Conservation (phyloP, 1,140 invertebrate genomes). For the Oryzaephilus surinamensis region DNA sequence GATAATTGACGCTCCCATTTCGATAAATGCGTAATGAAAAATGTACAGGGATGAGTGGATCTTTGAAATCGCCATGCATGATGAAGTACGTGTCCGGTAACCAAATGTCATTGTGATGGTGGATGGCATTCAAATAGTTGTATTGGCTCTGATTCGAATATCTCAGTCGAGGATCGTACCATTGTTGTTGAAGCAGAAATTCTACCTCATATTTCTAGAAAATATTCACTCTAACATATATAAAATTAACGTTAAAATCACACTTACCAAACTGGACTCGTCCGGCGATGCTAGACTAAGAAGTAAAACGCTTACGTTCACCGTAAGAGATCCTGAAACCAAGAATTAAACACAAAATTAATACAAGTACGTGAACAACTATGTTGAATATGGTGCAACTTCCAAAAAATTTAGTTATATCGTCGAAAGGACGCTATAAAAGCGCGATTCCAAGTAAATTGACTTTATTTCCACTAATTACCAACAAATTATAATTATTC, state of each 20-base stretch:
- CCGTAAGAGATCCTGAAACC: conserved; percentile 73
- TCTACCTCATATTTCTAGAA: conserved; percentile 90
- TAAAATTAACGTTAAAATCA: background rate
- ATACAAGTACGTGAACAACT: too few relatives aligned
- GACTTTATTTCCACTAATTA: too few relatives aligned
- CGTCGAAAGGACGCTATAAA: too few relatives aligned
- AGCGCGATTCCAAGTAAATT: too few relatives aligned
- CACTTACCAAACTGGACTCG: conserved; percentile 85
- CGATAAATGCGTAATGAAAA: conserved; percentile 81
- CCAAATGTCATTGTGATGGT: conserved; percentile 83
- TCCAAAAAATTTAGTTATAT: too few relatives aligned
- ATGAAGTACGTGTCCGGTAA: conserved; percentile 90
- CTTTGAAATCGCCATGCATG: conserved; percentile 90
- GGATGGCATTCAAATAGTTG: conserved; percentile 80
- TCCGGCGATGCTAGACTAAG: conserved; percentile 88
- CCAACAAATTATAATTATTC: too few relatives aligned
- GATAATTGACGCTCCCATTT: conserved; percentile 86
- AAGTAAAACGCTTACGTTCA: conserved; percentile 86
- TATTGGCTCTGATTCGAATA: conserved; percentile 78
- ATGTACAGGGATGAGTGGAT: conserved; percentile 81
- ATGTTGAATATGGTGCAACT: too few relatives aligned
- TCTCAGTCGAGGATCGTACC: conserved; percentile 75
- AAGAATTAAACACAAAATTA: too few relatives aligned
- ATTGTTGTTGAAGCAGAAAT: conserved; percentile 81
- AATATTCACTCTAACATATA: background rate